phyloP scores from a whole-genome alignment of 2,113 vertebrate genomes.

The Grus americana region DNA sequence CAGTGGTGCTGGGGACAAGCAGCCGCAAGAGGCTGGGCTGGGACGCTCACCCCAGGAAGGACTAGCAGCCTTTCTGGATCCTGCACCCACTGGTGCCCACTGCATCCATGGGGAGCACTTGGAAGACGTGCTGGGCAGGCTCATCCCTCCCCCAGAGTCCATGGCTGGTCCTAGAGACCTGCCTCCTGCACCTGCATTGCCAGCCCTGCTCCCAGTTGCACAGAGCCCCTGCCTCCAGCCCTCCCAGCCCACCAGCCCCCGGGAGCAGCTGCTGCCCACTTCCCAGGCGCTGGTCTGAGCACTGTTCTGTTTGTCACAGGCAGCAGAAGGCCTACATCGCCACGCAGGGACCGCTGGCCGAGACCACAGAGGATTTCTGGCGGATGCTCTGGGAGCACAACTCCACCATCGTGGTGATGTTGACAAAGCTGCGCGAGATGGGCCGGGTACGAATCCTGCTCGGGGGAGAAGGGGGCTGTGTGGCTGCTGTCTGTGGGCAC shows the following conservation, averaged over 20 bases:
- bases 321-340: slow-evolving; percentile 97
- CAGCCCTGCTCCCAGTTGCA: not conserved
- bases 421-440: slow-evolving; percentile 96
- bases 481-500: not conserved
- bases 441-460: slow-evolving; percentile 82
- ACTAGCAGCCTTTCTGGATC: not conserved
- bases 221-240: not conserved
- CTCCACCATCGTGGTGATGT: slow-evolving; percentile 97
- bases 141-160: not conserved
- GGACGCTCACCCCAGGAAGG: not conserved
- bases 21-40: not conserved
- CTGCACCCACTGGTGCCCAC: not conserved
- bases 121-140: not conserved
- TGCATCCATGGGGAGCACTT: not conserved
- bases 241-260: not conserved
- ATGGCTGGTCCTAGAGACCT: not conserved
- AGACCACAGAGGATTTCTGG: slow-evolving; percentile 98
- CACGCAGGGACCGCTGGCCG: slow-evolving; percentile 90
- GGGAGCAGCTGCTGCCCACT: not conserved
- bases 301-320: slow-evolving; percentile 68
- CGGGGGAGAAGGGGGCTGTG: not conserved
- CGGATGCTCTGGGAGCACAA: slow-evolving; percentile 99
- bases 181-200: not conserved
- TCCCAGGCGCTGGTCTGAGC: not conserved
- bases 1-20: not conserved